phyloP scores from a whole-genome alignment of 2,888 invertebrate species.

The Heliconius ethilla region DNA sequence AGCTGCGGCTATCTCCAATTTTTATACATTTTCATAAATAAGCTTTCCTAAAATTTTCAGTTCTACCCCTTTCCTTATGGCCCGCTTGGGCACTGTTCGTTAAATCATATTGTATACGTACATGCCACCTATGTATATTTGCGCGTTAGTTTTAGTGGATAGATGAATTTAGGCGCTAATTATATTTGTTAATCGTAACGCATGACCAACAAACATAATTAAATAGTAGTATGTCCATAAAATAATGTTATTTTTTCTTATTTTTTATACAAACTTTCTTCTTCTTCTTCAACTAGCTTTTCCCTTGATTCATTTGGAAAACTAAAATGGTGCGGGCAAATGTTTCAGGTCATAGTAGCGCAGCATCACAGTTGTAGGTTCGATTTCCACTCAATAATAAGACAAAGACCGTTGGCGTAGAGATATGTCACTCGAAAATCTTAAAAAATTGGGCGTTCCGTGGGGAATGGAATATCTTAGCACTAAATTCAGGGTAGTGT shows the following conservation, averaged over 20 bases:
- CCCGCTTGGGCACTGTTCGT: slow-evolving; percentile 65
- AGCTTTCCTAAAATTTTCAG: background rate
- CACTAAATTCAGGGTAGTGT: no score
- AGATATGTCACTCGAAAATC: no score
- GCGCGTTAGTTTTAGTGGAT: slow-evolving; percentile 30
- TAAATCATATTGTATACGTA: slow-evolving; percentile 66
- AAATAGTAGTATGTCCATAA: slow-evolving; percentile 4
- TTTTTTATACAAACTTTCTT: background rate
- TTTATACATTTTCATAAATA: background rate
- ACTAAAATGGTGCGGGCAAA: no score
- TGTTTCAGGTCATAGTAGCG: no score
- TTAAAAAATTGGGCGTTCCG: no score
- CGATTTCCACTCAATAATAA: no score
- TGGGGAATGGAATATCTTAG: no score
- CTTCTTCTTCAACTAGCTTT: no score
- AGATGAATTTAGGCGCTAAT: slow-evolving; percentile 27
- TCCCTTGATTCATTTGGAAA: no score
- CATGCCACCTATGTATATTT: slow-evolving; percentile 28
- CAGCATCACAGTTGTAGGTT: no score
- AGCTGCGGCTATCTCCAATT: background rate
- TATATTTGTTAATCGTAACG: slow-evolving; percentile 23
- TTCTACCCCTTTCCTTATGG: slow-evolving; percentile 50
- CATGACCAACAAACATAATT: slow-evolving; percentile 24
- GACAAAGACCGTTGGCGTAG: no score
- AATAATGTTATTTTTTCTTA: background rate